Conservation (phyloP, 2,113 vertebrate species). For the Alethe castanea region DNA sequence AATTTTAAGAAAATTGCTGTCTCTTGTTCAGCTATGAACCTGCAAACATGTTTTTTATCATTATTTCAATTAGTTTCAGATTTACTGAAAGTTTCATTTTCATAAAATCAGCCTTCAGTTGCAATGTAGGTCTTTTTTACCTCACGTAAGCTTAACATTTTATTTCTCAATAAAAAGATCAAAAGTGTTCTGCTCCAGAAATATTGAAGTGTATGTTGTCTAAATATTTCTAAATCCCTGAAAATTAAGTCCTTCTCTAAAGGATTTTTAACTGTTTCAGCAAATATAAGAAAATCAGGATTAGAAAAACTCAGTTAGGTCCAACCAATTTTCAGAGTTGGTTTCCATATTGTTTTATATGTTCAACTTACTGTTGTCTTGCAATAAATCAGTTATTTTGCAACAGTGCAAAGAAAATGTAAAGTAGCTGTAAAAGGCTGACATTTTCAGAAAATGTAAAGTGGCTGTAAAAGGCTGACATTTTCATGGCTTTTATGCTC, state of each 20-base stretch:
- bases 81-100: neutral
- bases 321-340: neutral
- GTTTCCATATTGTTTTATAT: neutral
- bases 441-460: neutral
- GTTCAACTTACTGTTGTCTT: neutral
- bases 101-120: neutral
- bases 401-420: neutral
- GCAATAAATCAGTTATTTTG: neutral
- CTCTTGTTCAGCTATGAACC: neutral
- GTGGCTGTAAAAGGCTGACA: neutral
- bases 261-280: neutral
- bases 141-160: neutral
- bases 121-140: rapidly evolving
- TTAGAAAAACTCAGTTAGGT: neutral
- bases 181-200: neutral
- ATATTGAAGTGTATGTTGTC: neutral
- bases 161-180: neutral
- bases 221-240: neutral
- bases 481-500: neutral
- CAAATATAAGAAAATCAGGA: neutral
- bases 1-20: neutral
- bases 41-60: neutral
- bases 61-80: neutral
- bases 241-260: neutral
- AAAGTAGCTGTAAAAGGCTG: neutral